A percentile compares a stretch with the other conserved stretches of the same genome.
phyloP scores from a whole-genome alignment of 2,113 vertebrate species.

The Prinia subflava region DNA sequence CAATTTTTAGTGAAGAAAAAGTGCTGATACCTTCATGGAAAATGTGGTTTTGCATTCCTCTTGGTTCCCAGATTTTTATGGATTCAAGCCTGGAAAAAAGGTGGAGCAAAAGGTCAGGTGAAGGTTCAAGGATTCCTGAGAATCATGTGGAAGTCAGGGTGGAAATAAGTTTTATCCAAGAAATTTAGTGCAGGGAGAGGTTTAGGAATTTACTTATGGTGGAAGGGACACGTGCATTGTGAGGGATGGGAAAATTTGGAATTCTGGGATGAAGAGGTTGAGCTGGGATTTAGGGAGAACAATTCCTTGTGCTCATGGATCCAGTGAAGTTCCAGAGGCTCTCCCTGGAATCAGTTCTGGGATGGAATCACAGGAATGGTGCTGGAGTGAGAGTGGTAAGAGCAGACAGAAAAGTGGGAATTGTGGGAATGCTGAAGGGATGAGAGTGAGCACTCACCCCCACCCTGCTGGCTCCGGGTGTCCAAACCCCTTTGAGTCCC shows the following conservation, averaged over 20 bases:
- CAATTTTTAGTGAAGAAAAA: background rate
- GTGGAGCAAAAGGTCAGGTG: background rate
- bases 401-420: background rate
- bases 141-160: background rate
- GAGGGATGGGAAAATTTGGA: background rate
- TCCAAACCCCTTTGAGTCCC: background rate
- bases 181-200: background rate
- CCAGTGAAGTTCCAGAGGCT: background rate
- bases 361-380: background rate
- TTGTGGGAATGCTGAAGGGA: background rate
- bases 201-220: background rate
- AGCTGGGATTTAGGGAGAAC: background rate
- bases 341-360: background rate
- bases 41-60: background rate
- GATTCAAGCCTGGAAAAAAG: background rate
- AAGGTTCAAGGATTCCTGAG: background rate
- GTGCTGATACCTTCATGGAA: background rate
- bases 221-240: background rate
- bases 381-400: background rate
- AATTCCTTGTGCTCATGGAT: background rate
- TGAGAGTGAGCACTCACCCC: fast-evolving
- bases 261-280: background rate
- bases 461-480: background rate
- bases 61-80: background rate
- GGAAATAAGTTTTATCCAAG: background rate